Base-by-base conservation (phyloP, 1,140 invertebrate genomes). In the Drosophila prosaltans region DNA sequence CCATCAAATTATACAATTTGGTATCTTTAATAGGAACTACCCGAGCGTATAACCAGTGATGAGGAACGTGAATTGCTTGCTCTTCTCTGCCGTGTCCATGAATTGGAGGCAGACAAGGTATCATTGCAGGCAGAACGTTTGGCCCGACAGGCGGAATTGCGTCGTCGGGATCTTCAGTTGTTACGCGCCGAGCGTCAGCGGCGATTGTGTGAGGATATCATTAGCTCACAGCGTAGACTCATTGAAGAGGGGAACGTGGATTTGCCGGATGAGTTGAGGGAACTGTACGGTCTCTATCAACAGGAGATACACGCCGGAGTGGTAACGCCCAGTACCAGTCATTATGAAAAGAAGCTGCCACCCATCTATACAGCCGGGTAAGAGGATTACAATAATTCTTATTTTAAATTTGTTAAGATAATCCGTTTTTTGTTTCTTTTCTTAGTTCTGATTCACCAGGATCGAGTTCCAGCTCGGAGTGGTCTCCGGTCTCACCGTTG, bases 151-250 rank as follows among this genome's bases (percentile, higher is more conserved):
- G 97, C 97, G 74, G 97, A 98, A 91, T 93, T 98, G 11, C 94
- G 97, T 48, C 93, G 97, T 63, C 94, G 97, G 64, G 97, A 98
- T 83, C 93, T 97, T 30, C 94, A 97, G 74, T 94, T 98, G 63
- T 93, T 97, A 57, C 93, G 97, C n/a, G 96, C 97, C 55, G 96
- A 97, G 81, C 93, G 97, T 26, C 97, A 98, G 91, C 93, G 97
- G 9, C 94, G 96, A 57, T 94, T 99, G 3, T 97, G 96, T 69
- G 97, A 99, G 85, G 97, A 98, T 86, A 98, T 98, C 67, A 98
- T 99, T 63, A 96, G 96, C 0, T 94, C 97, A 45, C 98, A 98
- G 91, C 93, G 97, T 59, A 93, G 95, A 21, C 94, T 98, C n/a
- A 96, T 98, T 72, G 96, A 98, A 94, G 95, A 95, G 89, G 93